phyloP scores from a whole-genome alignment of 2,888 invertebrate genomes.

The Folsomia manolachei region DNA sequence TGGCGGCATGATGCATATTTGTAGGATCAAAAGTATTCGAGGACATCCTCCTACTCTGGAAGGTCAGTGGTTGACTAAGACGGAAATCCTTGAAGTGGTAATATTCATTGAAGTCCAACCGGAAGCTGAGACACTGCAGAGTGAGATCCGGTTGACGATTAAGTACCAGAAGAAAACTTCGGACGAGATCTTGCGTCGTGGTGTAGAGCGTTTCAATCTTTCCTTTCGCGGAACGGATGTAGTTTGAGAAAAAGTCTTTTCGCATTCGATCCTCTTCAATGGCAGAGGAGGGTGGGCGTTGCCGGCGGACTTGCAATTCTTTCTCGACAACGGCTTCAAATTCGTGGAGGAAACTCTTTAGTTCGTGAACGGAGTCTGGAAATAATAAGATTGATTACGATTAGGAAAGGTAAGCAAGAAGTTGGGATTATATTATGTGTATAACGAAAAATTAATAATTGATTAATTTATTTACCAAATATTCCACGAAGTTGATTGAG shows the following conservation, averaged over 20 bases:
- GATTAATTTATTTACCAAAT: no score
- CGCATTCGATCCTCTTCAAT: constrained; percentile 36
- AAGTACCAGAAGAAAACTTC: constrained; percentile 77
- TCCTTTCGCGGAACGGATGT: constrained; percentile 45
- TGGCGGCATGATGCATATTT: constrained; percentile 29
- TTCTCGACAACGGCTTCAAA: constrained; percentile 39
- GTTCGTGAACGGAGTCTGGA: constrained; percentile 44
- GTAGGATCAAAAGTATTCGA: constrained; percentile 35
- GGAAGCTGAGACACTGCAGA: constrained; percentile 82
- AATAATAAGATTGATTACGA: no score
- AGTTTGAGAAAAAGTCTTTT: constrained; percentile 43
- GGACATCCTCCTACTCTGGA: constrained; percentile 53
- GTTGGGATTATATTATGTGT: no score
- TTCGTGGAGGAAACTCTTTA: constrained; percentile 43
- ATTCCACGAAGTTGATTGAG: constrained; percentile 48
- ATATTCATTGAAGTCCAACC: constrained; percentile 92
- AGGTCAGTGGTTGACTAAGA: constrained; percentile 63
- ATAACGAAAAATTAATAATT: no score
- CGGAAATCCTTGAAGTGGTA: constrained; percentile 80
- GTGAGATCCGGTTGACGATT: constrained; percentile 81
- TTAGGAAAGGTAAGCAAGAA: no score
- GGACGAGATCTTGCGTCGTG: constrained; percentile 66
- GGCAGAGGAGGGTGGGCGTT: constrained; percentile 25
- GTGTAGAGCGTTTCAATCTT: constrained; percentile 47
- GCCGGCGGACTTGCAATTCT: constrained; percentile 35